These are phyloP conservation scores for Hyperopisus bebe DNA, from an alignment of 2,113 vertebrate species.

Conservation along the genomic window DNA sequence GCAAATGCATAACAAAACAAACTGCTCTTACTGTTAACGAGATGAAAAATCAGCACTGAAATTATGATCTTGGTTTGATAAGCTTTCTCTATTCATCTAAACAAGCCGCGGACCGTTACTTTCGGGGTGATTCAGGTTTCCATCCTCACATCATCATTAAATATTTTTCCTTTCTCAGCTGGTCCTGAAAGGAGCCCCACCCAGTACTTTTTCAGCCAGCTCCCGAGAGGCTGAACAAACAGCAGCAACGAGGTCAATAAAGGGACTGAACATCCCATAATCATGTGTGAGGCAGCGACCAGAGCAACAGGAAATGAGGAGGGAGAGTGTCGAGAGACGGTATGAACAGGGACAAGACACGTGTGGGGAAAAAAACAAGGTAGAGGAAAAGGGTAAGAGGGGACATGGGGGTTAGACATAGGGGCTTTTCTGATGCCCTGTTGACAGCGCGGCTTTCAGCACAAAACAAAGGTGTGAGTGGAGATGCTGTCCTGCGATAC, in stretches of 20 bases:
- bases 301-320: not conserved
- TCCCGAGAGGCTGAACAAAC: not conserved
- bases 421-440: not conserved
- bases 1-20: not conserved
- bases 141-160: not conserved
- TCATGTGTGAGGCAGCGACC: not conserved
- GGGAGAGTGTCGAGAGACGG: not conserved
- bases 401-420: not conserved
- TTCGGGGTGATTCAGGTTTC: not conserved
- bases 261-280: not conserved
- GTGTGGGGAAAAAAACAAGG: not conserved
- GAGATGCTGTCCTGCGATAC: not conserved
- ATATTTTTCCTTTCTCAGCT: not conserved
- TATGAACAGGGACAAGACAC: not conserved
- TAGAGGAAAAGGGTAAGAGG: not conserved
- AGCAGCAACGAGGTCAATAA: not conserved
- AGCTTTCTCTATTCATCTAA: not conserved
- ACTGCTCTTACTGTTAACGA: not conserved
- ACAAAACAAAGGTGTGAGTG: not conserved
- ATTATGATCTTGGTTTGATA: not conserved
- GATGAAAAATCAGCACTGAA: not conserved
- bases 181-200: not conserved
- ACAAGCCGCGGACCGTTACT: not conserved
- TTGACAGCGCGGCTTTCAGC: not conserved
- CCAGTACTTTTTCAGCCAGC: not conserved